Base-by-base conservation (phyloP, 2,797 vertebrate genomes). In the Clarias fuscus region DNA sequence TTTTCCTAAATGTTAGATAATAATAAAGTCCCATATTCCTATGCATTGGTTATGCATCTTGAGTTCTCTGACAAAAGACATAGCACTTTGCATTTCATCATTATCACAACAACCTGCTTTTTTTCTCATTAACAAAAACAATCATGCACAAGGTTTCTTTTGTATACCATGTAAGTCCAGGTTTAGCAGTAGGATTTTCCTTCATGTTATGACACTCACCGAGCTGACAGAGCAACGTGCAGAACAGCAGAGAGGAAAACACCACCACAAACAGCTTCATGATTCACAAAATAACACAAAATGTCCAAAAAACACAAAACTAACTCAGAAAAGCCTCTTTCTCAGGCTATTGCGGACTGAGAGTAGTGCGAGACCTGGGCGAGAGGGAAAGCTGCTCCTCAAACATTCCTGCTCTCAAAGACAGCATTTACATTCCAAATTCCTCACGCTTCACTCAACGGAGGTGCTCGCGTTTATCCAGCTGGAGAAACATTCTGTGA, bases 401-500 rank as follows among this genome's bases (percentile, higher is more conserved):
- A 67, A 88, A 91, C 94, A 93, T 93, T 94, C 93, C 93, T 93
- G 92, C 91, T 91, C 86, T 91, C 89, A 84, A 88, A 90, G 76
- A 91, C 37, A 0, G 89, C 91, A 67, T 86, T 90, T 93, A 92
- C 83, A 92, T 89, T 92, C 90, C 89, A 88, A 90, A 93, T 93
- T 95, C 93, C 94, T 93, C 85, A 89, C 88, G 84, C 86, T 88
- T 85, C 67, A 75, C 90, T 95, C 92, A 96, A 95, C 30, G 30
- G 37, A 91, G 88, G 15, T 53, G 82, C 40, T 91, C 61, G 75
- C 94, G 95, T 96, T 96, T 96, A 90, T 93, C 92, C 94, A 96
- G 94, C 93, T 93, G 93, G 90, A 86, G 83, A 92, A 92, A 92
- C 91, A 88, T 85, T 30, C 37, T 59, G 22, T 72, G 30, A 18